phyloP scores from a whole-genome alignment of 2,113 vertebrate species.

The Globicephala melas region DNA sequence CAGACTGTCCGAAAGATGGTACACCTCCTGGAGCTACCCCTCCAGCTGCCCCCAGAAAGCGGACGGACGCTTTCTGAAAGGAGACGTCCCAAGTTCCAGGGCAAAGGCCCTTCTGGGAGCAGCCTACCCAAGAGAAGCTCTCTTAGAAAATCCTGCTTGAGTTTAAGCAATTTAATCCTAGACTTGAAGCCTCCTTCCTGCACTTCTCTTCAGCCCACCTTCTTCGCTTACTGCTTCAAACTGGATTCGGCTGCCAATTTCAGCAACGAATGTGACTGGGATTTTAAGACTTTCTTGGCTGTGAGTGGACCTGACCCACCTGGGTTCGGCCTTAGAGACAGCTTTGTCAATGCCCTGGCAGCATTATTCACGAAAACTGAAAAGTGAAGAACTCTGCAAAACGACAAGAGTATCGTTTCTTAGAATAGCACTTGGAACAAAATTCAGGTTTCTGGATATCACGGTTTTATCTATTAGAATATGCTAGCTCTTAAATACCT shows the following conservation, averaged over 20 bases:
- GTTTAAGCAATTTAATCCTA: neutral
- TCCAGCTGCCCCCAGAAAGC: no score
- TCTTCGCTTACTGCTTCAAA: neutral
- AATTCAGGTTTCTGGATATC: neutral
- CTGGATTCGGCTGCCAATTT: neutral
- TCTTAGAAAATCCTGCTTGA: rapidly evolving
- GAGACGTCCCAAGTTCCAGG: neutral
- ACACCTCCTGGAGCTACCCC: neutral
- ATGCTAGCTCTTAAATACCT: no score
- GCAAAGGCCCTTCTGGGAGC: neutral
- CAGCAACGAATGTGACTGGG: neutral
- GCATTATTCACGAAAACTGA: neutral
- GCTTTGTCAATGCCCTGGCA: neutral
- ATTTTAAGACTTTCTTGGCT: neutral
- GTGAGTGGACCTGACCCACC: no score
- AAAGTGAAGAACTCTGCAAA: neutral
- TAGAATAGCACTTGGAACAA: neutral
- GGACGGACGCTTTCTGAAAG: neutral
- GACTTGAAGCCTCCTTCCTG: no score
- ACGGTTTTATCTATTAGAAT: neutral
- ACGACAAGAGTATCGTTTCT: neutral
- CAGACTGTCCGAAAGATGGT: rapidly evolving
- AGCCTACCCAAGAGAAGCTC: neutral
- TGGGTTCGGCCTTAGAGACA: neutral
- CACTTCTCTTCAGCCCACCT: rapidly evolving